A percentile compares a stretch with the other conserved stretches of the same genome.
Conservation (phyloP, 2,797 vertebrate genomes). For the Rhinoraja longicauda region DNA sequence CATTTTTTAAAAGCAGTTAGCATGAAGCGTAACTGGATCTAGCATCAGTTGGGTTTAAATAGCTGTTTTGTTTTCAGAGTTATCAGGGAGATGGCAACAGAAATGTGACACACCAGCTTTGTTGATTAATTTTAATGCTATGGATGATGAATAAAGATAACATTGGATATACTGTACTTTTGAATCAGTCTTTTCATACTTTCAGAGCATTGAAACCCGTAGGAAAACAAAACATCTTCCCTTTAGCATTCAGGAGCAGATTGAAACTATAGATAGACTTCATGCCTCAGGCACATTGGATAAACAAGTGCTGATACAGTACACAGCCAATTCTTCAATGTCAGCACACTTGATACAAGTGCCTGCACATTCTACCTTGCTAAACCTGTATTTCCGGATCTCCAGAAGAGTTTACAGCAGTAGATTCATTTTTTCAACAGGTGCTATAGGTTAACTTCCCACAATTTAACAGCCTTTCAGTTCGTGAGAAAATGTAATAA, state of each 20-base stretch:
- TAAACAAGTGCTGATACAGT: slow-evolving; percentile 15
- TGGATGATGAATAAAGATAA: background rate
- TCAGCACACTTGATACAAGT: background rate
- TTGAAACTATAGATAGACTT: background rate
- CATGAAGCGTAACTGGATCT: slow-evolving; percentile 7
- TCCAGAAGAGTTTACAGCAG: background rate
- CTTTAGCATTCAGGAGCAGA: background rate
- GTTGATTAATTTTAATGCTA: slow-evolving; percentile 10
- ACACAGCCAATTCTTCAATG: background rate
- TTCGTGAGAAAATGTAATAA: background rate
- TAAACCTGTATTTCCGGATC: slow-evolving; percentile 30
- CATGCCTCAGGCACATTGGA: background rate
- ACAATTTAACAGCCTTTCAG: background rate
- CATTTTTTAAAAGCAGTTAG: slow-evolving; percentile 8
- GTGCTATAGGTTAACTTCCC: background rate
- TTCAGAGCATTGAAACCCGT: background rate
- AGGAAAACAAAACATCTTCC: background rate
- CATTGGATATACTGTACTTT: background rate
- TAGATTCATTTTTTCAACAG: slow-evolving; percentile 17
- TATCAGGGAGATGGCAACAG: background rate
- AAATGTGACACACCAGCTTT: background rate
- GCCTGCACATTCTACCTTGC: background rate
- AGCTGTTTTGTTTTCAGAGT: slow-evolving; percentile 30
- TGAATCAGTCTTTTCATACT: background rate
- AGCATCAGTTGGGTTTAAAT: slow-evolving; percentile 21